Evolutionary conservation across 2,888 invertebrate species (phyloP).

Genomic region (Lepetodrilus schrolli): DNA sequence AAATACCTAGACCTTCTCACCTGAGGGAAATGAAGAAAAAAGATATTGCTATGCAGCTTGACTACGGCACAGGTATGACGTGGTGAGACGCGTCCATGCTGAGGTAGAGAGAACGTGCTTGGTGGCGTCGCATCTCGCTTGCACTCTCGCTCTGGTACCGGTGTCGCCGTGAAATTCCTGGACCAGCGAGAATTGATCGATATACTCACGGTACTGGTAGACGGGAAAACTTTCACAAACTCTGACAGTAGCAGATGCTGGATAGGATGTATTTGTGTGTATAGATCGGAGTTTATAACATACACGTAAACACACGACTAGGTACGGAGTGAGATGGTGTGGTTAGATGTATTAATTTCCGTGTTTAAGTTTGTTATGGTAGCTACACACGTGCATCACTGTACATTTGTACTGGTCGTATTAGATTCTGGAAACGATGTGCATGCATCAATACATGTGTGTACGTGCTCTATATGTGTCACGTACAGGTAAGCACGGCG

Average conservation of each 20-base stretch:
- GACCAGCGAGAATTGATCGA: background rate
- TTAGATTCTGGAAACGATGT: no score
- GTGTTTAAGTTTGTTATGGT: no score
- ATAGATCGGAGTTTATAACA: no score
- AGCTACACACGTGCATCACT: no score
- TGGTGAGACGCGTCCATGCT: background rate
- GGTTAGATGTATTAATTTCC: no score
- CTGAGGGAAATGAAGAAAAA: background rate
- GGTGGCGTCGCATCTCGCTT: background rate
- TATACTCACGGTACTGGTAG: constrained; percentile 1
- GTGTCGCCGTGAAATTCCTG: background rate
- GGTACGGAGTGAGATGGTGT: no score
- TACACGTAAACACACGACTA: no score
- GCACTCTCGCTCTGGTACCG: background rate
- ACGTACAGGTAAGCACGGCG: no score
- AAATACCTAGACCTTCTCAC: background rate
- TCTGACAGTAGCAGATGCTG: constrained; percentile 2
- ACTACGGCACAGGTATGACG: background rate
- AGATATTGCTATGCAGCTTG: background rate
- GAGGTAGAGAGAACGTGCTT: background rate
- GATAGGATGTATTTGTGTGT: no score
- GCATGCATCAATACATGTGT: no score
- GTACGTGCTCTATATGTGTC: no score
- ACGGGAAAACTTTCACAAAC: background rate
- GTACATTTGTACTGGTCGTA: no score